Evolutionary conservation across 2,888 invertebrate genomes (phyloP).

Genomic region (Thera britannica): DNA sequence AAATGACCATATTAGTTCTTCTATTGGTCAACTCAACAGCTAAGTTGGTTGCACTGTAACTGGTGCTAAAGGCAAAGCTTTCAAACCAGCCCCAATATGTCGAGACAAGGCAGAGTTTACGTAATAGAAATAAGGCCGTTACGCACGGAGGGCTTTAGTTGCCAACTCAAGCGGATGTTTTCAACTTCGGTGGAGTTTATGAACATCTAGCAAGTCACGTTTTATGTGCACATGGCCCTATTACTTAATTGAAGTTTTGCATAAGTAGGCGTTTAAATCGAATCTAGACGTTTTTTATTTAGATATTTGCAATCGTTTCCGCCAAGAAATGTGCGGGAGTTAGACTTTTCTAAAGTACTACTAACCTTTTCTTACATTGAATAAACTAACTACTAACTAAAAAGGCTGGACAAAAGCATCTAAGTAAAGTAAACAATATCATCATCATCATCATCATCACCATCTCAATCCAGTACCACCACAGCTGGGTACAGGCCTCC

Average conservation of each 20-base stretch:
- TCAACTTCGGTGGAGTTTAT: slow-evolving; percentile 7
- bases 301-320: not conserved
- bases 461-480: too few relatives aligned
- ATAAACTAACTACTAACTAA: too few relatives aligned
- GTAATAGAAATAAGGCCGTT: slow-evolving; percentile 42
- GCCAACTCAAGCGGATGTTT: slow-evolving; percentile 27
- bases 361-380: too few relatives aligned
- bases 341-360: too few relatives aligned
- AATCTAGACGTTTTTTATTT: not conserved
- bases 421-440: too few relatives aligned
- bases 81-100: slow-evolving; percentile 54
- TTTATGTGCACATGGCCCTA: slow-evolving; percentile 6
- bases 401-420: too few relatives aligned
- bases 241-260: too few relatives aligned
- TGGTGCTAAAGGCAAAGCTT: slow-evolving; percentile 42
- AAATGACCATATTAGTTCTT: too few relatives aligned
- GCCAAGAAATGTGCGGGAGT: too few relatives aligned
- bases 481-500: too few relatives aligned
- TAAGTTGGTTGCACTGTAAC: not conserved
- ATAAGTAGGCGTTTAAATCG: too few relatives aligned
- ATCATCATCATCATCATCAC: too few relatives aligned
- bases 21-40: not conserved
- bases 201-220: slow-evolving; percentile 19
- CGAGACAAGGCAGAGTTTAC: slow-evolving; percentile 46
- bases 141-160: slow-evolving; percentile 36